A percentile compares a stretch with the other conserved stretches of the same genome.
Evolutionary conservation across 2,888 invertebrate species (phyloP).

Genomic region (Xanthorhoe designata): DNA sequence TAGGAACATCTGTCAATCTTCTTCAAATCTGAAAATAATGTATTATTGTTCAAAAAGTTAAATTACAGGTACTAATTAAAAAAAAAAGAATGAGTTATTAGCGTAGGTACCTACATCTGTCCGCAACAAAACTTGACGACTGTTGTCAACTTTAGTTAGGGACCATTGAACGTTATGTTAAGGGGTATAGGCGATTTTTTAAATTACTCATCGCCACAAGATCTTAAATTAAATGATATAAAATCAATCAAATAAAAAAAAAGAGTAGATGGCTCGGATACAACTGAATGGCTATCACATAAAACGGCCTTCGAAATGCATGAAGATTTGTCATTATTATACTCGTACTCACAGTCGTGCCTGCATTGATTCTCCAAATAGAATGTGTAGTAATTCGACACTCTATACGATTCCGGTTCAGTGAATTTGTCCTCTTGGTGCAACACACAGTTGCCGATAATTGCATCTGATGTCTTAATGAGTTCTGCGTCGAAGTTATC

Average conservation of each 20-base stretch:
- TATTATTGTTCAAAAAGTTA: too few species aligned
- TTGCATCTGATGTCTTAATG: constrained; percentile 65
- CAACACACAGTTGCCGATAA: constrained; percentile 88
- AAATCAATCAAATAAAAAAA: too few species aligned
- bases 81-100: too few species aligned
- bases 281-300: background rate
- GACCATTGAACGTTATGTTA: too few species aligned
- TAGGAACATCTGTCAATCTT: constrained; percentile 89
- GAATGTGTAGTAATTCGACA: constrained; percentile 90
- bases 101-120: too few species aligned
- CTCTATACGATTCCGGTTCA: constrained; percentile 91
- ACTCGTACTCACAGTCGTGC: constrained; percentile 86
- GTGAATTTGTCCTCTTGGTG: constrained; percentile 90
- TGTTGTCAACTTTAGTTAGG: too few species aligned
- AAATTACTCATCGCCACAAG: too few species aligned
- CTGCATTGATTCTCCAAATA: constrained; percentile 94
- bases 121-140: too few species aligned
- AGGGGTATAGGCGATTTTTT: too few species aligned
- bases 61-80: too few species aligned
- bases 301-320: background rate
- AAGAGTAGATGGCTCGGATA: background rate
- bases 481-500: constrained; percentile 59
- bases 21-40: constrained; percentile 69
- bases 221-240: too few species aligned
- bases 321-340: background rate